phyloP scores from a whole-genome alignment of 1,140 invertebrate genomes.

The Trichonephila clavipes region DNA sequence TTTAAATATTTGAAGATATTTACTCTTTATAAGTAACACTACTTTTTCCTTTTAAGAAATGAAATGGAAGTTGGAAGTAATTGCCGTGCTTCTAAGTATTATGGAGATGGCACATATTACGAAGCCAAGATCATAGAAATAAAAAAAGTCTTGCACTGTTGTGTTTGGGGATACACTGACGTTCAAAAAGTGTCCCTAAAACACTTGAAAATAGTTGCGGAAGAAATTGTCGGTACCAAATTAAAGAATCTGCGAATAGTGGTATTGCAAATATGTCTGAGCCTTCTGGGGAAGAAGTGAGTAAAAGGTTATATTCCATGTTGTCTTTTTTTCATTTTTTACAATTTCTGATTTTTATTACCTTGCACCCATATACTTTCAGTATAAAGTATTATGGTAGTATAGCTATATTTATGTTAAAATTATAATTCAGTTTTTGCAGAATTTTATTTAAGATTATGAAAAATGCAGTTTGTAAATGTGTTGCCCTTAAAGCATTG shows the following conservation, averaged over 20 bases:
- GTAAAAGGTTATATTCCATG: not conserved
- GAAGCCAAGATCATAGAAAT: slow-evolving; percentile 86
- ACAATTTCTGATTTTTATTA: too few species aligned
- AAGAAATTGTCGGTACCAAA: slow-evolving; percentile 83
- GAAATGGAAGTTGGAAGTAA: slow-evolving; percentile 86
- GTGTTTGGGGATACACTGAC: slow-evolving; percentile 87
- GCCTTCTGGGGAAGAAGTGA: not conserved
- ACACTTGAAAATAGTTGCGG: slow-evolving; percentile 84
- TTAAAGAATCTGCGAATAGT: slow-evolving; percentile 79
- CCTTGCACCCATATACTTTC: too few species aligned
- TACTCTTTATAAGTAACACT: not conserved
- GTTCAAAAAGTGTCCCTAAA: slow-evolving; percentile 85
- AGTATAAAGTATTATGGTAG: too few species aligned
- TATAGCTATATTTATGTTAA: too few species aligned
- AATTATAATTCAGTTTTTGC: too few species aligned
- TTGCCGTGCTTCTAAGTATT: slow-evolving; percentile 86
- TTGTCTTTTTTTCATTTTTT: too few species aligned
- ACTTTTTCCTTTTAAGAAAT: slow-evolving; percentile 79
- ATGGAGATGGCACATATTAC: slow-evolving; percentile 87
- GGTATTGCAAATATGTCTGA: not conserved
- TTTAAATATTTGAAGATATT: too few species aligned
- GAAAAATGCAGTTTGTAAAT: too few species aligned
- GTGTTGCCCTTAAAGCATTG: too few species aligned
- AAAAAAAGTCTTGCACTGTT: slow-evolving; percentile 85
- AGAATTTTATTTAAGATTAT: too few species aligned